Base-by-base conservation (phyloP, 1,140 invertebrate genomes). In the Cyphomyrmex costatus region DNA sequence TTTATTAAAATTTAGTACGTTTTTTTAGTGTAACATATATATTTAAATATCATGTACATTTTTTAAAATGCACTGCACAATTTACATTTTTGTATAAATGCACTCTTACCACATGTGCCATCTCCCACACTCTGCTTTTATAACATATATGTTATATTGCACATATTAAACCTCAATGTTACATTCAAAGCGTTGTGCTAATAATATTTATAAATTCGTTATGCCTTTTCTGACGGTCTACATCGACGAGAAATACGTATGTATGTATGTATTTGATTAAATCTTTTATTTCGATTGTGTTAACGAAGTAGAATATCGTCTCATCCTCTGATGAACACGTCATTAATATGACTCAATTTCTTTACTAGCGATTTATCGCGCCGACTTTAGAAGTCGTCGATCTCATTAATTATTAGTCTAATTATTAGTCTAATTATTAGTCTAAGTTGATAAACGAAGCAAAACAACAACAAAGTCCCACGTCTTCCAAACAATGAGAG, bases 401-500 rank as follows among this genome's bases (percentile, higher is more conserved):
- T 56, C 86, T 85, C 77, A 70, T 91, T 91, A 92, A 89, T 90
- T 90, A 89, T 80, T 91, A 92, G 76, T 91, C 84, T 91, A 91
- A 88, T 90, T 92, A n/a, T n/a, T n/a, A n/a, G n/a, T n/a, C n/a
- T n/a, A 42, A 42, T 42, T 42, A 89, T 80, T 91, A 92, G 84
- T 88, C 70, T 91, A 92, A 92, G 87, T 86, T 88, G 78, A 30
- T 42, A 84, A 70, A 83, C 21, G 71, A 82, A 68, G 82, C 8
- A 82, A 89, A 88, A 42, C 8, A 92, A 90, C 94, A 93, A 93
- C 93, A 93, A 92, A 94, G 89, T 94, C 93, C 83, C 87, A 94
- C 14, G 93, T 94, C 93, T 94, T 94, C 93, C 93, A 93, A 92
- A 92, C 53, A 33, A 86, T 85, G 83, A 91, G 86, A 86, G 83